Conservation (phyloP, 1,140 invertebrate species). For the Drosophila obscura region DNA sequence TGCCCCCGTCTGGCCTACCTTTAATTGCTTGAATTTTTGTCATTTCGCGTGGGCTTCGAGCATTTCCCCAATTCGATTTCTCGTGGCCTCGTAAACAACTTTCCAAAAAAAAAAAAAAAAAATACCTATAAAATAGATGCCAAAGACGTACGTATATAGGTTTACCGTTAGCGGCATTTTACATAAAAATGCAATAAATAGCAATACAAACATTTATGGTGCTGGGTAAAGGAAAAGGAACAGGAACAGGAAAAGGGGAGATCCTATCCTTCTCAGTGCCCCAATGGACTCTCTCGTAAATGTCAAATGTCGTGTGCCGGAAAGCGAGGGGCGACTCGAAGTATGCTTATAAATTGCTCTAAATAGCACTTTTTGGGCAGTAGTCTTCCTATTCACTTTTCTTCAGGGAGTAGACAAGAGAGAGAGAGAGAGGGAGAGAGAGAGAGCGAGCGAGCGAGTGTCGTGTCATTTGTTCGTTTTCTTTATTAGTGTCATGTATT, state of each 20-base stretch:
- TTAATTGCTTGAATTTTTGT: constrained; percentile 68
- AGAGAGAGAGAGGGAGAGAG: constrained; percentile 23
- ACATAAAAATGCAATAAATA: constrained; percentile 83
- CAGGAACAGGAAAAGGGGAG: no score
- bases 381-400: constrained; percentile 4
- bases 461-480: constrained; percentile 83
- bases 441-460: constrained; percentile 37
- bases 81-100: constrained; percentile 71
- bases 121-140: background rate
- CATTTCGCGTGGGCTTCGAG: constrained; percentile 43
- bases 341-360: constrained; percentile 81
- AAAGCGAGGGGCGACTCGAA: constrained; percentile 60
- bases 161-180: constrained; percentile 67
- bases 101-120: constrained; percentile 37
- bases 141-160: constrained; percentile 29
- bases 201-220: constrained; percentile 71
- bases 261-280: background rate
- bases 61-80: constrained; percentile 58
- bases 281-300: constrained; percentile 62
- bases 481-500: constrained; percentile 84
- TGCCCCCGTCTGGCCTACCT: constrained; percentile 16
- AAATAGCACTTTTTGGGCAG: constrained; percentile 71
- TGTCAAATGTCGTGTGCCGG: constrained; percentile 69
- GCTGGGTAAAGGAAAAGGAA: constrained; percentile 32
- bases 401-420: constrained; percentile 15